Percentiles rank a stretch among this genome's conserved stretches.
Evolutionary conservation across 2,888 invertebrate genomes (phyloP).

Genomic region (Drosophila fungiperda): DNA sequence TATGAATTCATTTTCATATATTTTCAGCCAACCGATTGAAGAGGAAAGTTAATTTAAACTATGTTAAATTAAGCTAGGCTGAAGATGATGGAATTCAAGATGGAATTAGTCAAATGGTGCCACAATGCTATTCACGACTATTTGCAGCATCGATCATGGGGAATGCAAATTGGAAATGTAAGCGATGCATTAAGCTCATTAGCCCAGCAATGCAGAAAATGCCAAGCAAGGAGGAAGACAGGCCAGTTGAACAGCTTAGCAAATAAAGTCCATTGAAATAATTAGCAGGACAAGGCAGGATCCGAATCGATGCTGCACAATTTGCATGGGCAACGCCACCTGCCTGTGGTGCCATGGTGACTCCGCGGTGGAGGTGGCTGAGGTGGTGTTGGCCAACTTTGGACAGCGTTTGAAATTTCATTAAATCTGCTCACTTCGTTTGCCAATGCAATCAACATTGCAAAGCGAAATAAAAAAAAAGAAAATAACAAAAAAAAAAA

Average conservation of each 20-base stretch:
- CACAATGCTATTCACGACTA: neutral
- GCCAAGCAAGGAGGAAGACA: slow-evolving; percentile 28
- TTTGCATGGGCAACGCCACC: slow-evolving; percentile 55
- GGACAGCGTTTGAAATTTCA: slow-evolving; percentile 75
- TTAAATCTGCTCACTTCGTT: slow-evolving; percentile 80
- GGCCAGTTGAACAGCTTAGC: slow-evolving; percentile 56
- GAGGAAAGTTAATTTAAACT: neutral
- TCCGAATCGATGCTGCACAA: slow-evolving; percentile 36
- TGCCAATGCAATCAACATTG: slow-evolving; percentile 78
- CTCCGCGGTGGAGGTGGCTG: neutral
- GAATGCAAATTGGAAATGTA: slow-evolving; percentile 39
- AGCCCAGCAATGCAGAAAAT: slow-evolving; percentile 62
- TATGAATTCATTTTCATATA: neutral
- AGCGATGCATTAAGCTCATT: slow-evolving; percentile 60
- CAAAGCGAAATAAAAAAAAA: slow-evolving; percentile 14
- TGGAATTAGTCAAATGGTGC: neutral
- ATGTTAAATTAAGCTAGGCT: neutral
- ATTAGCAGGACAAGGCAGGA: slow-evolving; percentile 55
- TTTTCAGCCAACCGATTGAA: neutral
- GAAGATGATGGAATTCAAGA: neutral
- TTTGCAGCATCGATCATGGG: slow-evolving; percentile 24
- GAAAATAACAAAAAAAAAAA: neutral
- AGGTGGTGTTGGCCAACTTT: slow-evolving; percentile 36
- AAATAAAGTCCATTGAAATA: slow-evolving; percentile 71
- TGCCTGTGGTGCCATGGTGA: slow-evolving; percentile 25